These are phyloP conservation scores for Syngnathoides biaculeatus DNA, from an alignment of 2,113 vertebrate genomes.

Conservation along the genomic window DNA sequence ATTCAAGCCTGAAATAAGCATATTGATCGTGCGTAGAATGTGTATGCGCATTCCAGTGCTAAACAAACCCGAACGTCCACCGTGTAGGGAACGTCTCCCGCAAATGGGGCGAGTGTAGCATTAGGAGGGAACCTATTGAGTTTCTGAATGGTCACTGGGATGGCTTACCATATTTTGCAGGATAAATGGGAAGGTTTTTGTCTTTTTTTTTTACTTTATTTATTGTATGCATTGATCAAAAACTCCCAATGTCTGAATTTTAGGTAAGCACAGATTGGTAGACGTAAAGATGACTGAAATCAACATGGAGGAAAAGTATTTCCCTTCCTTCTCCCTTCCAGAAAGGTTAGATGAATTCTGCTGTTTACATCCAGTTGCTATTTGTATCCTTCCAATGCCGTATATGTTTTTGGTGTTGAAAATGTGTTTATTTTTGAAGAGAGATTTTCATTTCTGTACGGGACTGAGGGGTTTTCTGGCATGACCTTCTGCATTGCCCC, in stretches of 20 bases:
- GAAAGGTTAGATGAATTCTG: slow-evolving; percentile 55
- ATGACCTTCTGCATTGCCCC: slow-evolving; percentile 53
- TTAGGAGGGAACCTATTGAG: slow-evolving; percentile 73
- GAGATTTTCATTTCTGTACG: slow-evolving; percentile 40
- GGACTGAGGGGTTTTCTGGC: slow-evolving; percentile 15
- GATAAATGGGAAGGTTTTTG: slow-evolving; percentile 26
- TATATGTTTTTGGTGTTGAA: slow-evolving; percentile 53
- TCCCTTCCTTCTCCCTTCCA: slow-evolving; percentile 57
- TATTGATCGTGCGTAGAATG: neutral
- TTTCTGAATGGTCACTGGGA: slow-evolving; percentile 46
- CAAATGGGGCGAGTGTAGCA: slow-evolving; percentile 43
- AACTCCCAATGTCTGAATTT: slow-evolving; percentile 62
- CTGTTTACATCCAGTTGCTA: slow-evolving; percentile 62
- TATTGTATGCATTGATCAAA: slow-evolving; percentile 61
- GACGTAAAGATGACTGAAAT: slow-evolving; percentile 42
- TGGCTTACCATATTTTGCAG: slow-evolving; percentile 54
- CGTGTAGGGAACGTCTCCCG: slow-evolving; percentile 2
- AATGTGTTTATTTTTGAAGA: slow-evolving; percentile 53
- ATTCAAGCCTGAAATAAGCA: slow-evolving; percentile 13
- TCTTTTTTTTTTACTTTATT: slow-evolving; percentile 47
- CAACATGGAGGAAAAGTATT: slow-evolving; percentile 33
- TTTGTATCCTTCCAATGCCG: slow-evolving; percentile 53
- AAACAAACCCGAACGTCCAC: neutral
- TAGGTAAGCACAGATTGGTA: slow-evolving; percentile 58
- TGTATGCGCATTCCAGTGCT: neutral